These are phyloP conservation scores for Tetramorium simillimum DNA, from an alignment of 1,140 invertebrate species.

Conservation along the genomic window DNA sequence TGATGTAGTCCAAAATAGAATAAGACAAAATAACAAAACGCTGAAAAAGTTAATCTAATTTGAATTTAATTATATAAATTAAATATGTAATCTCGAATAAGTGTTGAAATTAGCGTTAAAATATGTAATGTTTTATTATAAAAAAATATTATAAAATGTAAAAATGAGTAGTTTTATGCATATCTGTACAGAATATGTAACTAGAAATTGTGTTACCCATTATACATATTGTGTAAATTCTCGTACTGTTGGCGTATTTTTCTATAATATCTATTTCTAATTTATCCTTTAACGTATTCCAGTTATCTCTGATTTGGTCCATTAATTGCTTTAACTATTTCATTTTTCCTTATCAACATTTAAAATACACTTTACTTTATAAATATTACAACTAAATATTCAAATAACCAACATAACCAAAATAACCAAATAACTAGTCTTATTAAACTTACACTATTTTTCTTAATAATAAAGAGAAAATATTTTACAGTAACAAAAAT, in stretches of 20 bases:
- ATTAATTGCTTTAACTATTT: constrained; percentile 12
- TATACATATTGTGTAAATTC: background rate
- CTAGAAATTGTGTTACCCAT: background rate
- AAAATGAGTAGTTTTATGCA: background rate
- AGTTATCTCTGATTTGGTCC: too few relatives aligned
- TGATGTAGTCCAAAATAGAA: background rate
- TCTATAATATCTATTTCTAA: constrained; percentile 39
- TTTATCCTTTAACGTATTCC: constrained; percentile 23
- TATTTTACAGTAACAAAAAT: constrained; percentile 13
- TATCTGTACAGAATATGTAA: background rate
- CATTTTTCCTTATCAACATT: background rate
- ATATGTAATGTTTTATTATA: background rate
- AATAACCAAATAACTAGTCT: too few relatives aligned
- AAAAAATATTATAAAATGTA: background rate
- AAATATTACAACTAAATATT: background rate
- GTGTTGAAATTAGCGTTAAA: background rate
- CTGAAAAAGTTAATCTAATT: background rate
- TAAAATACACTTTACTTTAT: background rate
- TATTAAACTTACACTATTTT: background rate
- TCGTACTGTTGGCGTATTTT: background rate
- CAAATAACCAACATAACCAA: too few relatives aligned
- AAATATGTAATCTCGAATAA: background rate
- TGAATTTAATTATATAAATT: background rate
- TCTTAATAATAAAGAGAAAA: background rate
- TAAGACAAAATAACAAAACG: background rate